A percentile compares a stretch with the other conserved stretches of the same genome.
phyloP scores from a whole-genome alignment of 2,888 invertebrate genomes.

The Tipula confusa region DNA sequence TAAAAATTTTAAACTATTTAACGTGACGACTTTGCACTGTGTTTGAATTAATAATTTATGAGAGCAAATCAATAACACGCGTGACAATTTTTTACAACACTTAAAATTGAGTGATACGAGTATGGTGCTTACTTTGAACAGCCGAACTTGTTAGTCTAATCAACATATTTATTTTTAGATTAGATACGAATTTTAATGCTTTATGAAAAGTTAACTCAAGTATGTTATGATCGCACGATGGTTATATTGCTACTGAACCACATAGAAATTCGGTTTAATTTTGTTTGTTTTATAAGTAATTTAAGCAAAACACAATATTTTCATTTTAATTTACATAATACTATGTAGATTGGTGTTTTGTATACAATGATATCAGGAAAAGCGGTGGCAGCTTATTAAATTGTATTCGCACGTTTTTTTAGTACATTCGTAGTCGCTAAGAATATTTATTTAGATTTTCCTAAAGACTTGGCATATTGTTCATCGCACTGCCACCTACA shows the following conservation, averaged over 20 bases:
- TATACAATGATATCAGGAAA: not conserved
- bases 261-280: not conserved
- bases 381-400: too few species aligned
- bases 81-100: not conserved
- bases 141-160: not conserved
- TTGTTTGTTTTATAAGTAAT: not conserved
- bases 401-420: too few species aligned
- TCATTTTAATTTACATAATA: not conserved
- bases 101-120: not conserved
- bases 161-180: not conserved
- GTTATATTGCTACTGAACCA: not conserved
- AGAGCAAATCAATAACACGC: not conserved
- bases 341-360: not conserved
- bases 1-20: not conserved
- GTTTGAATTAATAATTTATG: not conserved
- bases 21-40: not conserved
- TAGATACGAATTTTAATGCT: not conserved
- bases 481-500: too few species aligned
- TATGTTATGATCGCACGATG: not conserved
- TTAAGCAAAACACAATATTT: not conserved
- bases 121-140: not conserved
- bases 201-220: not conserved
- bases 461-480: too few species aligned
- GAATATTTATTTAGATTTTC: too few species aligned
- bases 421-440: too few species aligned